Evolutionary conservation across 2,888 invertebrate species (phyloP).

Genomic region (Parnassius orleans): DNA sequence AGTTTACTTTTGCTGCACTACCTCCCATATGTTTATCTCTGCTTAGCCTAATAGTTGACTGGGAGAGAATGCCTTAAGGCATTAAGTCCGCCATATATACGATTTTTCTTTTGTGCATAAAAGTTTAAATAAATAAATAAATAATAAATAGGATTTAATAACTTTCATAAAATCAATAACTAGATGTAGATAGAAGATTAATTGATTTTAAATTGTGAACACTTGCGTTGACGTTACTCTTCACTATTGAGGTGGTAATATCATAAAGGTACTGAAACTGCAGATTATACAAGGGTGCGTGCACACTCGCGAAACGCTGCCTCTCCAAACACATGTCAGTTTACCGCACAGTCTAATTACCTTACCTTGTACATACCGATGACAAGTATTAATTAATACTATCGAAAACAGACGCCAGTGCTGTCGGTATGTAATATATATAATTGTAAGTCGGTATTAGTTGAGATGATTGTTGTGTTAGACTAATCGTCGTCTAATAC

Average conservation of each 20-base stretch:
- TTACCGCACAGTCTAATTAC: conserved; percentile 58
- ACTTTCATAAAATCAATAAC: no score
- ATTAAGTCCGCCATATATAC: no score
- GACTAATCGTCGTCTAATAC: conserved; percentile 39
- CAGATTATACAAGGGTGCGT: conserved; percentile 31
- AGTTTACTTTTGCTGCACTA: no score
- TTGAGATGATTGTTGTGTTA: conserved; percentile 29
- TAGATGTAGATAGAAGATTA: no score
- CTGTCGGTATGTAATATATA: conserved; percentile 22
- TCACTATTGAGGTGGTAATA: conserved; percentile 27
- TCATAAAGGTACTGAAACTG: conserved; percentile 30
- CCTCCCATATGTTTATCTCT: no score
- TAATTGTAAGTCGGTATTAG: conserved; percentile 22
- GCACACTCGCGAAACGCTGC: conserved; percentile 28
- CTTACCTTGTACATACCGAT: conserved; percentile 51
- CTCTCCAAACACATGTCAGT: conserved; percentile 51
- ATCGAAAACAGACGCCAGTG: conserved; percentile 51
- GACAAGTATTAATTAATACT: conserved; percentile 62
- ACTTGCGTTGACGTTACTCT: neutral
- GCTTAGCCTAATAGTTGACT: no score
- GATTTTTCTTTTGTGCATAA: no score
- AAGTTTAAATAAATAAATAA: no score
- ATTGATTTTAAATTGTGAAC: neutral
- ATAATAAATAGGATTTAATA: no score
- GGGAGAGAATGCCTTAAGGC: no score